Conservation (phyloP, 2,797 vertebrate genomes). For the Neoniphon sammara region DNA sequence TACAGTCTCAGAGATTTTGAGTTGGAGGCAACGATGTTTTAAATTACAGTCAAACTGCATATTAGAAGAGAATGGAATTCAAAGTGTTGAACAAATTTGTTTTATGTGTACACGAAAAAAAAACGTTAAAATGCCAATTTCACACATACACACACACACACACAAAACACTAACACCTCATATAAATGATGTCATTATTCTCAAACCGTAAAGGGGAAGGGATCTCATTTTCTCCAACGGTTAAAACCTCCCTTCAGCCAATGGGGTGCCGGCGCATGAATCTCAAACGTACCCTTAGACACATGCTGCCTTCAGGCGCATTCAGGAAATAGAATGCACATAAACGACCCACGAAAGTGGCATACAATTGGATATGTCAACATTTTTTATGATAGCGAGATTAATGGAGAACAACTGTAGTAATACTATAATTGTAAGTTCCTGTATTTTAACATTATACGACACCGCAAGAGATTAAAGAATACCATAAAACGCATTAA, state of each 20-base stretch:
- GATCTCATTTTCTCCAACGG: constrained; percentile 40
- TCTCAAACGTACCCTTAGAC: constrained; percentile 52
- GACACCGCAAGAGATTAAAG: too few relatives aligned
- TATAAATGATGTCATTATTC: constrained; percentile 79
- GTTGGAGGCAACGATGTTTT: not conserved
- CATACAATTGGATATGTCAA: too few relatives aligned
- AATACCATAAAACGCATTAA: too few relatives aligned
- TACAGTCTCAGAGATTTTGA: not conserved
- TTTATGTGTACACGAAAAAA: not conserved
- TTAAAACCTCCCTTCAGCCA: constrained; percentile 69
- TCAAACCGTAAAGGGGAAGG: constrained; percentile 71
- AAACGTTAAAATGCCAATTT: not conserved
- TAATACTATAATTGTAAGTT: too few relatives aligned
- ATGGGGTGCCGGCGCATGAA: constrained; percentile 59
- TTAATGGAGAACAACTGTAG: too few relatives aligned
- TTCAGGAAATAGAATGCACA: accelerated
- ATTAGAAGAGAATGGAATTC: not conserved
- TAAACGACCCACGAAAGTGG: not conserved
- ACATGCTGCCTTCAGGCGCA: constrained; percentile 34
- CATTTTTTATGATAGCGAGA: too few relatives aligned
- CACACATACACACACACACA: constrained; percentile 13
- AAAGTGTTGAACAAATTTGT: not conserved
- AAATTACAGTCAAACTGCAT: not conserved
- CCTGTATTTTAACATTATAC: too few relatives aligned
- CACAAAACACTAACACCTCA: not conserved